phyloP scores from a whole-genome alignment of 2,113 vertebrate species.

The Enhydra lutris region DNA sequence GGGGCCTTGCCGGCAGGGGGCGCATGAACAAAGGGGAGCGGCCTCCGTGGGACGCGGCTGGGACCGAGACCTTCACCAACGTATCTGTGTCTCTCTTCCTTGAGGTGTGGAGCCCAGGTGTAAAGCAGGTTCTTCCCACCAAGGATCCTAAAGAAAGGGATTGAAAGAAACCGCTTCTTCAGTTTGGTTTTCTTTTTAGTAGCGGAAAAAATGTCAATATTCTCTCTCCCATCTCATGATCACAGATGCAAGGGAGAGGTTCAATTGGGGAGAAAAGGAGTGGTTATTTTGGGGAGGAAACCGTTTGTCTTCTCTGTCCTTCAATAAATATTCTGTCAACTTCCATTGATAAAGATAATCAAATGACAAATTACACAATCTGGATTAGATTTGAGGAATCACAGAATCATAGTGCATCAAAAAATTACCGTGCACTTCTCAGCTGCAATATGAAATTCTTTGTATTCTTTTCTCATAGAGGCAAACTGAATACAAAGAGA shows the following conservation, averaged over 20 bases:
- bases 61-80: not conserved
- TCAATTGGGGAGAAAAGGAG: not conserved
- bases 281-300: not conserved
- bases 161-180: not conserved
- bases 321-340: not conserved
- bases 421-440: not conserved
- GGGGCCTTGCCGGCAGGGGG: constrained; percentile 63
- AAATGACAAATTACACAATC: not conserved
- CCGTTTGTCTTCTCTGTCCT: not conserved
- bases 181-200: not conserved
- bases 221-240: not conserved
- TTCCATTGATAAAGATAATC: not conserved
- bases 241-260: not conserved
- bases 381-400: constrained; percentile 1
- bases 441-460: not conserved
- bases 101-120: not conserved
- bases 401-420: not conserved
- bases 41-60: not conserved
- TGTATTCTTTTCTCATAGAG: not conserved
- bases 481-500: not conserved
- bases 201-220: not conserved
- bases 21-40: not conserved
- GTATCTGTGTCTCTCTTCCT: not conserved
- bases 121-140: not conserved
- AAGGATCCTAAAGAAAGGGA: not conserved